Conservation (phyloP, 2,113 vertebrate genomes). For the Onychostruthus taczanowskii region DNA sequence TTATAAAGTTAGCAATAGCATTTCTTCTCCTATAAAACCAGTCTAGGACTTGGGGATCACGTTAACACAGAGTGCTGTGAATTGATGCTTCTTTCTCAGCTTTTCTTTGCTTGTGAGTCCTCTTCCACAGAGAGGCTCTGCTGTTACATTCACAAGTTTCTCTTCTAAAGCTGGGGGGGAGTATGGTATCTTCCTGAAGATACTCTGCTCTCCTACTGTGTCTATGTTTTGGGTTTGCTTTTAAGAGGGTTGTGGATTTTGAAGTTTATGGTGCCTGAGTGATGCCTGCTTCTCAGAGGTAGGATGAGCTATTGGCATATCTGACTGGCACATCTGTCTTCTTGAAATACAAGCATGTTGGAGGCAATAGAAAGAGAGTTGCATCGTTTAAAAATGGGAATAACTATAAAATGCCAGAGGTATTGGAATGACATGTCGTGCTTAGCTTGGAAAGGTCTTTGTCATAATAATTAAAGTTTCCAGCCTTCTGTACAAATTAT, state of each 20-base stretch:
- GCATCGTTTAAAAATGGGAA: background rate
- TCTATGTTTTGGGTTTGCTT: background rate
- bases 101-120: background rate
- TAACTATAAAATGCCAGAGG: background rate
- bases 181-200: background rate
- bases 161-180: background rate
- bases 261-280: background rate
- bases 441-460: background rate
- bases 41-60: background rate
- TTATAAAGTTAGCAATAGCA: background rate
- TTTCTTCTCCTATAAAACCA: background rate
- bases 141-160: background rate
- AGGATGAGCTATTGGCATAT: background rate
- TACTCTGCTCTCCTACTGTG: background rate
- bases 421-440: background rate
- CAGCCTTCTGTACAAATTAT: background rate
- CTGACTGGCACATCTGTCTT: background rate
- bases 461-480: background rate
- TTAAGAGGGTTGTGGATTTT: background rate
- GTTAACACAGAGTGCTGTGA: background rate
- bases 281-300: background rate
- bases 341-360: background rate
- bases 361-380: background rate
- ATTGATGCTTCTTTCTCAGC: background rate
- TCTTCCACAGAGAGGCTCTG: background rate